Evolutionary conservation across 2,113 vertebrate genomes (phyloP), one percentile per base, ranked within the genome.

Genomic region (Motacilla tschutschensis): DNA sequence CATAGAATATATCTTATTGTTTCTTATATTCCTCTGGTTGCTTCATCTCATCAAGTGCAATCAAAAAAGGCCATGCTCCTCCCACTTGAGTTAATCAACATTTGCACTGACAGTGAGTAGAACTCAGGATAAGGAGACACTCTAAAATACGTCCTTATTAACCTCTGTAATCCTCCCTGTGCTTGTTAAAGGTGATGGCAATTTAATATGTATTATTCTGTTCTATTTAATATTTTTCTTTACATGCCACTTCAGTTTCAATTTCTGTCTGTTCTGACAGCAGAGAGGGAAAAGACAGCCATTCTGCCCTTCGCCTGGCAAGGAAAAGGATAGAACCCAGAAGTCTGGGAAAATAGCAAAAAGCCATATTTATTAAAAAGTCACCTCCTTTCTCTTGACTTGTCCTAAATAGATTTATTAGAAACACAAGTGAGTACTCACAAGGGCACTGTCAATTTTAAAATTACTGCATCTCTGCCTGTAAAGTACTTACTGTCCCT

Each of bases 61-160:
- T 67, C 53, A 20, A 19, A 82, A 65, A n/a, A 83, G 65, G n/a
- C 33, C 3, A 0, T 28, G 31, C 70, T 89, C 54, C 76, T 87
- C 62, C 40, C 31, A n/a, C 58, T 78, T 21, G 8, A 83, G 63
- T 79, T 91, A 81, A 83, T 76, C 59, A 63, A 40, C 40, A 24
- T 75, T 78, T 78, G 41, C n/a, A 65, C 29, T 76, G 72, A 38
- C 48, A 55, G 18, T 6, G 1, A 66, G 48, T 26, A 26, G 75
- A 84, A 33, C 40, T 82, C 36, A 38, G 44, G 60, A 51, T 73
- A 84, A 84, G 44, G 20, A 86, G 41, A 31, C 25, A 29, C 17
- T 88, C 48, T 82, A 41, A 88, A 86, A 70, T 26, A 81, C 4
- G 10, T 79, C 88, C 71, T 81, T 91, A 63, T 86, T 91, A 69